phyloP scores from a whole-genome alignment of 1,140 invertebrate genomes.

The Harpegnathos saltator region DNA sequence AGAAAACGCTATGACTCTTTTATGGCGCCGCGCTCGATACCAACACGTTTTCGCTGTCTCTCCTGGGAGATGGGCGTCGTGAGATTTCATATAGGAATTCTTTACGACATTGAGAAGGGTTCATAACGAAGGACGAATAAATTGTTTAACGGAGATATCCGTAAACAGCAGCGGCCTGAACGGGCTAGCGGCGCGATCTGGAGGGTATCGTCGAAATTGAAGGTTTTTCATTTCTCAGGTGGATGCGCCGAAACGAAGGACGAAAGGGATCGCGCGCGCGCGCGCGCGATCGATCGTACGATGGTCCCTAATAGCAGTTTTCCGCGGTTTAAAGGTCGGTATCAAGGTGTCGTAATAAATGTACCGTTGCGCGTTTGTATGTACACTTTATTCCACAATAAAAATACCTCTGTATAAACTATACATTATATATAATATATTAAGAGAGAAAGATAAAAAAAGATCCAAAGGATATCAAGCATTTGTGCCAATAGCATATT shows the following conservation, averaged over 20 bases:
- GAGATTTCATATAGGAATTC: neutral
- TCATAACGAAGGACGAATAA: no score
- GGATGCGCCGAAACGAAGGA: no score
- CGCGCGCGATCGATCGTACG: neutral
- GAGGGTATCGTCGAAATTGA: no score
- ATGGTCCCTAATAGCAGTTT: neutral
- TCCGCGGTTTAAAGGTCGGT: neutral
- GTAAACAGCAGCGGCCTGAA: no score
- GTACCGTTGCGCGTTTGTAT: neutral
- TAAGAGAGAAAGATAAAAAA: no score
- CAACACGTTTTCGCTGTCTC: neutral
- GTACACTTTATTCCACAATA: conserved; percentile 32
- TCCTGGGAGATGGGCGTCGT: neutral
- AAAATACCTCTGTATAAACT: neutral
- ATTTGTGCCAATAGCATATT: no score
- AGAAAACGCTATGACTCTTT: neutral
- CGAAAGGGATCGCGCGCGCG: no score
- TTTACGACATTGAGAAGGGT: neutral
- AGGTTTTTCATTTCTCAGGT: no score
- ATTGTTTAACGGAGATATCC: no score
- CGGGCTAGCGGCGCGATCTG: no score
- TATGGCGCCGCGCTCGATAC: neutral
- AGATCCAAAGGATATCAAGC: no score
- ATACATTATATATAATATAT: neutral
- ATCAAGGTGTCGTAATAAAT: neutral